phyloP scores from a whole-genome alignment of 2,797 vertebrate genomes.

The Chrosomus eos region DNA sequence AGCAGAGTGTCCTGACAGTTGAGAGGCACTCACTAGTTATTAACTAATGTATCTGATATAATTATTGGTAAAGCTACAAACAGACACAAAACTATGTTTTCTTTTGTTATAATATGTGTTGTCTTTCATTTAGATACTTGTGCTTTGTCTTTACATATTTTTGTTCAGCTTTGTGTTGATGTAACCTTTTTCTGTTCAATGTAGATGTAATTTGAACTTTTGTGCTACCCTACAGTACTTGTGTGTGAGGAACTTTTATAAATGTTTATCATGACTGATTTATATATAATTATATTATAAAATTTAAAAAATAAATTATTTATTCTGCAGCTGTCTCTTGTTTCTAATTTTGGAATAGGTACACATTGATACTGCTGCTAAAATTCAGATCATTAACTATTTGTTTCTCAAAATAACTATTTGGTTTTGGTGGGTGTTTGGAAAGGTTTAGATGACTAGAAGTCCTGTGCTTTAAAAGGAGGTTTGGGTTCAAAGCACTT shows the following conservation, averaged over 20 bases:
- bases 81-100: background rate
- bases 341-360: background rate
- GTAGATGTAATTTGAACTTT: background rate
- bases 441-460: background rate
- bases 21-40: conserved; percentile 61
- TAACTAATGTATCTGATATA: conserved; percentile 4
- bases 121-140: background rate
- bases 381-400: background rate
- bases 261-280: conserved; percentile 12
- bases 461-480: background rate
- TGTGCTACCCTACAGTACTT: background rate
- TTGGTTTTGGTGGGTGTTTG: conserved; percentile 2
- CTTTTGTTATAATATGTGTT: background rate
- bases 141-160: conserved; percentile 12
- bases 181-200: background rate
- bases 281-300: conserved; percentile 15
- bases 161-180: conserved; percentile 15
- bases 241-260: background rate
- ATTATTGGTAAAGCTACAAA: background rate
- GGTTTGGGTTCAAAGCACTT: background rate
- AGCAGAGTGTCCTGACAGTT: conserved; percentile 87
- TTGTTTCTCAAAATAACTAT: background rate
- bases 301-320: conserved; percentile 26
- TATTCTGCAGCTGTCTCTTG: conserved; percentile 15
- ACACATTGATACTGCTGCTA: background rate